Conservation (phyloP, 2,888 invertebrate genomes). For the Epinotia bilunana region DNA sequence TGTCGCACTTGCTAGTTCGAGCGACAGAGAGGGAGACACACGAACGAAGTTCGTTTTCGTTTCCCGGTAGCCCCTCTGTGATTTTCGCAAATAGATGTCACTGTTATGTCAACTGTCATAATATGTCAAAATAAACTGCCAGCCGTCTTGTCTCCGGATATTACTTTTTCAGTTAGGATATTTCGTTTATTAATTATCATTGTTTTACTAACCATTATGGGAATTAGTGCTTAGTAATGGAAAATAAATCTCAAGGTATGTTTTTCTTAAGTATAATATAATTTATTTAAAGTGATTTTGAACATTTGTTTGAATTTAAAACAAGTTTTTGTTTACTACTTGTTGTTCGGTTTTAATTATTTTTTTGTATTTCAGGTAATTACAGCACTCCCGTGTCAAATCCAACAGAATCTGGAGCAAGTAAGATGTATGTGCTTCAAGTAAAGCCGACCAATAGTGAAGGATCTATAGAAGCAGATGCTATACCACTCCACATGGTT, state of each 20-base stretch:
- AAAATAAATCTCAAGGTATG: neutral
- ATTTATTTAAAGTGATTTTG: neutral
- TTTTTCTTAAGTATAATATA: neutral
- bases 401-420: constrained; percentile 14
- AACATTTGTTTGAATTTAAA: neutral
- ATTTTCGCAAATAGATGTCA: no score
- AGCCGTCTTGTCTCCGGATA: no score
- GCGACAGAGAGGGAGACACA: no score
- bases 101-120: neutral
- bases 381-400: constrained; percentile 1
- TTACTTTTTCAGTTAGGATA: neutral
- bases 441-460: constrained; percentile 27
- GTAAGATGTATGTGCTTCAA: constrained; percentile 31
- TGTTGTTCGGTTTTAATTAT: neutral
- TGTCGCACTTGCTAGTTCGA: no score
- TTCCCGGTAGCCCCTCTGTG: no score
- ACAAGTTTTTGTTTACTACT: neutral
- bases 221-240: neutral
- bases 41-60: no score
- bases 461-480: constrained; percentile 26
- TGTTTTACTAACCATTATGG: neutral
- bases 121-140: neutral
- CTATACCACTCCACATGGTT: constrained; percentile 35
- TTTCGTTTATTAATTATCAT: neutral
- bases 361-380: constrained; percentile 11